phyloP scores from a whole-genome alignment of 1,140 invertebrate species.

The Propsilocerus akamusi region DNA sequence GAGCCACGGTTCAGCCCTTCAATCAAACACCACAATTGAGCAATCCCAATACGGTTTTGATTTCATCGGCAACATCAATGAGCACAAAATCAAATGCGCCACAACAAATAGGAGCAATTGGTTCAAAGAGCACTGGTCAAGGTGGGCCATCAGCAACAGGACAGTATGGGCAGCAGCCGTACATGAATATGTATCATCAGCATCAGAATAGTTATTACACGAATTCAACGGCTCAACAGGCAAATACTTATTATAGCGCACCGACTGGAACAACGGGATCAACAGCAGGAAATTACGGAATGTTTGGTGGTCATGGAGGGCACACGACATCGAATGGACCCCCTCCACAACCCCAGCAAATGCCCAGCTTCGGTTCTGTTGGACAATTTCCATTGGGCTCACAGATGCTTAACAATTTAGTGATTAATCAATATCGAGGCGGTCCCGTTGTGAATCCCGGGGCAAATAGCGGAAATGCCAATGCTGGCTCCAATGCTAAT shows the following conservation, averaged over 20 bases:
- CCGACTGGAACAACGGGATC: constrained; percentile 26
- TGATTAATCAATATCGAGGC: constrained; percentile 20
- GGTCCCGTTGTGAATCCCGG: constrained; percentile 27
- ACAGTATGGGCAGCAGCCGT: constrained; percentile 26
- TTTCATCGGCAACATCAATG: constrained; percentile 62
- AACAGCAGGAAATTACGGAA: constrained; percentile 29
- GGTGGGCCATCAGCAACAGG: constrained; percentile 28
- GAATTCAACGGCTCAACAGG: constrained; percentile 29
- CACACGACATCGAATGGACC: constrained; percentile 12
- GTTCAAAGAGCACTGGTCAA: constrained; percentile 32
- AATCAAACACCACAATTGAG: constrained; percentile 57
- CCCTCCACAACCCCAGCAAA: constrained; percentile 21
- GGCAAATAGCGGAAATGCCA: constrained; percentile 15
- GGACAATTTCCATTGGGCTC: not conserved
- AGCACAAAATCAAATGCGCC: constrained; percentile 25
- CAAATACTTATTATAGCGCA: constrained; percentile 24
- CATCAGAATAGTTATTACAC: constrained; percentile 39
- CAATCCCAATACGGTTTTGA: constrained; percentile 73
- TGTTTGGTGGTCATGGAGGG: constrained; percentile 14
- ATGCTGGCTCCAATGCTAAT: not conserved
- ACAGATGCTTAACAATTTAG: not conserved
- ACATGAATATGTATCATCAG: constrained; percentile 29
- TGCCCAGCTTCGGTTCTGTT: constrained; percentile 21
- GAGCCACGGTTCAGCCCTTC: constrained; percentile 43
- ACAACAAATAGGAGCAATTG: constrained; percentile 67